Percentiles rank a stretch among this genome's conserved stretches.
These are phyloP conservation scores for Thamnophis sirtalis DNA, from an alignment of 2,113 vertebrate species.

Conservation along the genomic window DNA sequence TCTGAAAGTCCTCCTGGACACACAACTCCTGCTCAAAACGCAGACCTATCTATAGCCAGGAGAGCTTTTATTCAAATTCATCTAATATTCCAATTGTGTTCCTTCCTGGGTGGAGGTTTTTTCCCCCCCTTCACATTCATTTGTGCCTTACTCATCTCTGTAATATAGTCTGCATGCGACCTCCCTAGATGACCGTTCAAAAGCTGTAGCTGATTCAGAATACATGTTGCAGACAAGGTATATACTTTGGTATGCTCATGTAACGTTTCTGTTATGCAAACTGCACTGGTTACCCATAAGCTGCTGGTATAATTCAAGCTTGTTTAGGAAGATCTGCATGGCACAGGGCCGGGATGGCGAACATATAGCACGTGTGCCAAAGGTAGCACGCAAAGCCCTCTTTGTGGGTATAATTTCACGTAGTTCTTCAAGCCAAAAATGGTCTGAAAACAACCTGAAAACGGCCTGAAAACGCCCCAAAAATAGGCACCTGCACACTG, in stretches of 20 bases:
- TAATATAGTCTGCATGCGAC: neutral
- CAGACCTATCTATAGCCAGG: neutral
- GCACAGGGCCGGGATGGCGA: neutral
- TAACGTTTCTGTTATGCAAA: neutral
- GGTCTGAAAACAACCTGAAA: too few species aligned
- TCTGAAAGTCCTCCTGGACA: neutral
- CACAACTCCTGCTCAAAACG: neutral
- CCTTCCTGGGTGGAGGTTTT: neutral
- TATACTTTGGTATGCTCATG: neutral
- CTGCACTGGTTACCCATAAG: neutral
- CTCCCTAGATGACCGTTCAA: neutral
- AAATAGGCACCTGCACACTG: too few species aligned
- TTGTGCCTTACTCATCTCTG: neutral
- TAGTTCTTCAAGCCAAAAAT: too few species aligned
- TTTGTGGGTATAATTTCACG: too few species aligned
- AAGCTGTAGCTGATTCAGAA: neutral
- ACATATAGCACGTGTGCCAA: too few species aligned
- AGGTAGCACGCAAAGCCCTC: too few species aligned
- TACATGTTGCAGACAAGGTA: neutral
- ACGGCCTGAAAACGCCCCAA: too few species aligned
- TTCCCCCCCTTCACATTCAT: neutral
- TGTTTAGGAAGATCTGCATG: neutral
- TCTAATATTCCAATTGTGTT: neutral
- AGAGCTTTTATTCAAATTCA: neutral
- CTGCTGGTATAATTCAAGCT: neutral